Conservation (phyloP, 2,888 invertebrate genomes). For the Stenodema calcarata region DNA sequence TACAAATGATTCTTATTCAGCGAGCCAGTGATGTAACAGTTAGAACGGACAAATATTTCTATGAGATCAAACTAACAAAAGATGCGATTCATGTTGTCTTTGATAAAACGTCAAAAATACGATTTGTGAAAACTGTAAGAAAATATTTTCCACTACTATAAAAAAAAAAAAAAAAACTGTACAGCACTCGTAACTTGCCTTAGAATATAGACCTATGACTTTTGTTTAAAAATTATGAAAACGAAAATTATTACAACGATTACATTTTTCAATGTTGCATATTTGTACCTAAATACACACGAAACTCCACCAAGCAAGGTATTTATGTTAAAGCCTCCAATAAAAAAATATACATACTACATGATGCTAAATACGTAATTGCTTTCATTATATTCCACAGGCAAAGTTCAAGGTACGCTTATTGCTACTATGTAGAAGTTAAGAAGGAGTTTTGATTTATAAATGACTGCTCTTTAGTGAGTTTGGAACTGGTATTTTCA, state of each 20-base stretch:
- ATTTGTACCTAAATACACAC: neutral
- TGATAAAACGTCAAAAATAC: neutral
- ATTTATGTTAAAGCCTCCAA: neutral
- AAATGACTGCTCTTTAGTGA: neutral
- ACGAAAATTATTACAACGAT: neutral
- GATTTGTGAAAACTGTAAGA: neutral
- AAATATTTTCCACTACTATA: neutral
- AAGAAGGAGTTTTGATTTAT: neutral
- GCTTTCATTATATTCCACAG: neutral
- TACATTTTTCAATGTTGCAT: too few relatives aligned
- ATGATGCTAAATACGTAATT: neutral
- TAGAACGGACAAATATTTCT: neutral
- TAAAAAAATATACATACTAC: neutral
- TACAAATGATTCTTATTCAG: neutral
- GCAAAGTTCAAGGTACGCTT: neutral
- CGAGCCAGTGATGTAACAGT: neutral
- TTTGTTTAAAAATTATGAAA: neutral
- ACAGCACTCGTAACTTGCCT: neutral
- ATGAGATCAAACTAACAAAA: slow-evolving; percentile 5
- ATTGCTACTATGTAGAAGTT: neutral
- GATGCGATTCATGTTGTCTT: neutral
- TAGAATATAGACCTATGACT: neutral
- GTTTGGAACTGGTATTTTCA: too few relatives aligned
- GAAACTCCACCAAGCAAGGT: neutral
- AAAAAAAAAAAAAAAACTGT: neutral